Evolutionary conservation across 2,113 vertebrate species (phyloP).

Genomic region (Junco hyemalis): DNA sequence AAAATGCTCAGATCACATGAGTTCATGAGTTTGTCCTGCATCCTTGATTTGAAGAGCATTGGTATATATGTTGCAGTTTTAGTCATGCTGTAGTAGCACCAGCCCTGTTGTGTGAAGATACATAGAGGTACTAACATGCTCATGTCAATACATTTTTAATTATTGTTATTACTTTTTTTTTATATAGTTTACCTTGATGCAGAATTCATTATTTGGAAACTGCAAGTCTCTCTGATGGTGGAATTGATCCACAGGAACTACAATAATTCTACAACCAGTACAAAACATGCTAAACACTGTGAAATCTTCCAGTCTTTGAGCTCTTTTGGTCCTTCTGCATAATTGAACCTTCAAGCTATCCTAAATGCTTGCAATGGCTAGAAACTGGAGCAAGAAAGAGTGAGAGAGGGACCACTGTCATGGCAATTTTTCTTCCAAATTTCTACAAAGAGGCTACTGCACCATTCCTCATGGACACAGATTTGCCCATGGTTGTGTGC

Average conservation of each 20-base stretch:
- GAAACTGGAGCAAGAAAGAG: neutral
- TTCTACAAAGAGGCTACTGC: fast-evolving
- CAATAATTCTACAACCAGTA: neutral
- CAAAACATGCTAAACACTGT: neutral
- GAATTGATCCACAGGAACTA: neutral
- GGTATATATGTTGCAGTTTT: neutral
- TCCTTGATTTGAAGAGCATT: neutral
- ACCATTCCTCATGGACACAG: neutral
- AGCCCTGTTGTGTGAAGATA: neutral
- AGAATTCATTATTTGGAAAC: neutral
- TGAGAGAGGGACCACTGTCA: neutral
- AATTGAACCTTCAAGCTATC: neutral
- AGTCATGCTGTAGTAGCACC: neutral
- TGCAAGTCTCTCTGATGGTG: neutral
- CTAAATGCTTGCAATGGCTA: neutral
- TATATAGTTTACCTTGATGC: neutral
- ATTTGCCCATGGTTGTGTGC: neutral
- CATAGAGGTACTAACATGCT: neutral
- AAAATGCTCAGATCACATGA: neutral
- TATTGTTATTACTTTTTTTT: neutral
- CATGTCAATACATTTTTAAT: neutral
- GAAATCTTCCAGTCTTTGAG: neutral
- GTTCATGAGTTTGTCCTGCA: neutral
- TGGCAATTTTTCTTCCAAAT: neutral
- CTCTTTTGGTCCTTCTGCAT: neutral